Base-by-base conservation (phyloP, 1,140 invertebrate species). In the Leucophenga varia region DNA sequence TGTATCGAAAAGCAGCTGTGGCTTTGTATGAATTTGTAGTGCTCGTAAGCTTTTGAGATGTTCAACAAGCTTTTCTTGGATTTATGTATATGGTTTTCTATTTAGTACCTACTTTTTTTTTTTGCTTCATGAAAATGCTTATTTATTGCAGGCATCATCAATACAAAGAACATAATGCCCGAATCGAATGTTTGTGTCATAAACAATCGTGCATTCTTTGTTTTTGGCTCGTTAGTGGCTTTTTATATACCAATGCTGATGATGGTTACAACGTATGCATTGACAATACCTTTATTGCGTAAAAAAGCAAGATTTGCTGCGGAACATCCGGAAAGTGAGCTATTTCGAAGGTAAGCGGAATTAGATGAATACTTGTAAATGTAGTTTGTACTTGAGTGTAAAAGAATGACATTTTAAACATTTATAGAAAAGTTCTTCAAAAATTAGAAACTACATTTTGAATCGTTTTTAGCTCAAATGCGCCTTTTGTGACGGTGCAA, bases 181-280 rank as follows among this genome's bases (percentile, higher is more conserved):
- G 77, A 83, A 36, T 80, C 83, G 3, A 79, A 84, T 18, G 70
- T 82, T 19, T 95, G 91, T 76, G 86, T 88, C 37, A 94, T 95
- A 59, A 91, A 91, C 76, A 93, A 93, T 76, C 79, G 87, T 10
- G 81, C 87, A 9, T 94, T 93, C 78, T 91, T 90, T 79, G 85
- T 92, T 3, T 90, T 93, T 59, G 91, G 90, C 0, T 95, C 92
- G 0, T 76, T 96, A 55, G 84, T 95, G 36, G 91, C 83, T 22
- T 97, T 97, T 77, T 95, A 95, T 77, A 86, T 97, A 34, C 94
- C 94, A 1, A 92, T 97, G 84, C 76, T 93, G 30, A 90, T 93
- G 40, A 94, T 94, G 90, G 67, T 94, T 20, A 82, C 90, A 19
- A 93, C 92, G 1, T 96, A 95, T 61, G 84, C 89, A 0, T 79